These are phyloP conservation scores for Euphysa ruthae DNA, from an alignment of 30 jellyfish, hydroid and myxozoan species.

Conservation along the genomic window DNA sequence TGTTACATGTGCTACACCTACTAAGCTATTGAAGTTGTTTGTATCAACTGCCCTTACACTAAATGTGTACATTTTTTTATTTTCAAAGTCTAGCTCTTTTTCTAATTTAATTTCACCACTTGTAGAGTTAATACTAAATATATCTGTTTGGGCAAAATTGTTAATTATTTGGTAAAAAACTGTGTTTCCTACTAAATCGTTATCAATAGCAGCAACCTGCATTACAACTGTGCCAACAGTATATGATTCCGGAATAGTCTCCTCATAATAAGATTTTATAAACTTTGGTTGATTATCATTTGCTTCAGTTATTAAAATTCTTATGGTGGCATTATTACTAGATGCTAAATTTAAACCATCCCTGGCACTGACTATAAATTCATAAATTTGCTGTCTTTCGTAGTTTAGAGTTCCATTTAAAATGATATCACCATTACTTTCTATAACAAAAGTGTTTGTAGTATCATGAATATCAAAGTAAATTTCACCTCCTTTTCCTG, in stretches of 20 bases:
- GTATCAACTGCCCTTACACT: conserved; percentile 47
- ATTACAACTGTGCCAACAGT: conserved; percentile 3
- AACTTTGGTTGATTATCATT: conserved; percentile 35
- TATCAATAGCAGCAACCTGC: conserved; percentile 32
- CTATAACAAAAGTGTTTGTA: conserved; percentile 5
- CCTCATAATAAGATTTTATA: not conserved
- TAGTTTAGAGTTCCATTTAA: conserved; percentile 36
- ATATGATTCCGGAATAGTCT: conserved; percentile 10
- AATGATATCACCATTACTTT: conserved; percentile 48
- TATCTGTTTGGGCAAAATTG: not conserved
- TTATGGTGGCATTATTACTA: conserved; percentile 11
- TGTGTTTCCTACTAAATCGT: conserved; percentile 20
- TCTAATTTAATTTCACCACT: not conserved
- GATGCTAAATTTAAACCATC: conserved; percentile 29
- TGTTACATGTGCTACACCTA: conserved; percentile 41
- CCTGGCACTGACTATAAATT: conserved; percentile 47
- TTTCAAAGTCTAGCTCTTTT: conserved; percentile 34
- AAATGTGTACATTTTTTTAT: conserved; percentile 11
- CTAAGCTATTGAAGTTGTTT: conserved; percentile 8
- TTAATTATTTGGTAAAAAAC: conserved; percentile 15
- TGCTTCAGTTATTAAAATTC: conserved; percentile 4
- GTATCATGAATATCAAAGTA: conserved; percentile 30
- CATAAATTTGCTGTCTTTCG: conserved; percentile 42
- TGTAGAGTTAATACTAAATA: not conserved
- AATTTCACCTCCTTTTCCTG: conserved; percentile 48